A percentile compares a stretch with the other conserved stretches of the same genome.
phyloP scores from a whole-genome alignment of 2,113 vertebrate genomes.

The Pseudois nayaur region DNA sequence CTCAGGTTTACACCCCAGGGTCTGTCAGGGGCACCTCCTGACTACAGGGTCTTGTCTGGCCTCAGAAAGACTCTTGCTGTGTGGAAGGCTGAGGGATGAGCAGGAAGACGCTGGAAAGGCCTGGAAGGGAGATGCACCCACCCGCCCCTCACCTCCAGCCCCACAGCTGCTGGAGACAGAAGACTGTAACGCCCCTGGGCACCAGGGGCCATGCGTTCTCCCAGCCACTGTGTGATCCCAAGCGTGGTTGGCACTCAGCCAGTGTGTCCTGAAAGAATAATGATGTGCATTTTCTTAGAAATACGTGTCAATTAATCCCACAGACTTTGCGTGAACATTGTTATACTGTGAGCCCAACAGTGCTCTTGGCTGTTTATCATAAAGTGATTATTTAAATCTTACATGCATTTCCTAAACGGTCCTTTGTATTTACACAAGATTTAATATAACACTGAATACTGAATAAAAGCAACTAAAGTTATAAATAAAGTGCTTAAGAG shows the following conservation, averaged over 20 bases:
- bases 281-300: neutral
- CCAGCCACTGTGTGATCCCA: neutral
- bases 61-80: neutral
- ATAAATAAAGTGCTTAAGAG: neutral
- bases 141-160: neutral
- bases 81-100: neutral
- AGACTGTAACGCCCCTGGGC: neutral
- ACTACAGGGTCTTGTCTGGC: neutral
- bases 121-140: neutral
- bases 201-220: neutral
- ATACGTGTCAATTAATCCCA: neutral
- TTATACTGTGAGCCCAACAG: neutral
- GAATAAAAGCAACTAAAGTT: neutral
- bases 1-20: neutral
- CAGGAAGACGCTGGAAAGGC: neutral
- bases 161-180: neutral
- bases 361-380: neutral
- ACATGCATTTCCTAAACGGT: neutral
- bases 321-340: neutral
- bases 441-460: neutral
- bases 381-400: conserved; percentile 2
- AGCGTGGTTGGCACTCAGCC: neutral
- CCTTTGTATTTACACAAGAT: neutral
- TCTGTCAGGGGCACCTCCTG: neutral
- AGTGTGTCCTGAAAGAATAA: neutral